Percentiles rank a stretch among this genome's conserved stretches.
Conservation (phyloP, 2,113 vertebrate genomes). For the Tetrax tetrax region DNA sequence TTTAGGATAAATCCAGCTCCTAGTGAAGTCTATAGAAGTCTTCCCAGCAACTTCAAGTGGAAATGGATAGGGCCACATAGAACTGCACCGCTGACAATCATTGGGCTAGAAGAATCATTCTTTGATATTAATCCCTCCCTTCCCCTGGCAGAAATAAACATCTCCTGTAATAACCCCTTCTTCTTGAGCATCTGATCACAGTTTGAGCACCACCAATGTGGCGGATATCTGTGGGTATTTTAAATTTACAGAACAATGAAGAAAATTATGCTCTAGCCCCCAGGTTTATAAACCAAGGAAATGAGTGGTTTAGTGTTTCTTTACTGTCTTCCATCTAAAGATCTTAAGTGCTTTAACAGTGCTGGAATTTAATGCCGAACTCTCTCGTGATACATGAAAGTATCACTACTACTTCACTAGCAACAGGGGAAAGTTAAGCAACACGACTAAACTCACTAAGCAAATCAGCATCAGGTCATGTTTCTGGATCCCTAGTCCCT, state of each 20-base stretch:
- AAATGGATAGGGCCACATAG: background rate
- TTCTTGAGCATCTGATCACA: background rate
- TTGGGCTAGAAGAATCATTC: background rate
- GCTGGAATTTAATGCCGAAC: background rate
- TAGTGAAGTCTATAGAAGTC: background rate
- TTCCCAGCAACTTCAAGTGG: background rate
- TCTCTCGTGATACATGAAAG: background rate
- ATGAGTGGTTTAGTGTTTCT: background rate
- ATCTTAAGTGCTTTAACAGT: background rate
- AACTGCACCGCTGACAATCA: background rate
- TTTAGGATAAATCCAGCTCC: background rate
- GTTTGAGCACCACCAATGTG: background rate
- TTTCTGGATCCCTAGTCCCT: background rate
- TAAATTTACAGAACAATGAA: background rate
- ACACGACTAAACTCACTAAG: background rate
- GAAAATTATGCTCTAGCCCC: background rate
- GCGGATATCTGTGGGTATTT: background rate
- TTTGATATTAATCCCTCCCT: background rate
- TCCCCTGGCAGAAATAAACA: background rate
- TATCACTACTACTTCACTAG: background rate
- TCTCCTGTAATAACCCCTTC: background rate
- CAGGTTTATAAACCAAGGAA: conserved; percentile 3
- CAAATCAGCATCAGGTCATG: background rate
- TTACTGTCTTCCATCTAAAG: background rate
- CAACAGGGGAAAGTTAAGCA: conserved; percentile 20